Base-by-base conservation (phyloP, 2,113 vertebrate genomes). In the Columba janthina region DNA sequence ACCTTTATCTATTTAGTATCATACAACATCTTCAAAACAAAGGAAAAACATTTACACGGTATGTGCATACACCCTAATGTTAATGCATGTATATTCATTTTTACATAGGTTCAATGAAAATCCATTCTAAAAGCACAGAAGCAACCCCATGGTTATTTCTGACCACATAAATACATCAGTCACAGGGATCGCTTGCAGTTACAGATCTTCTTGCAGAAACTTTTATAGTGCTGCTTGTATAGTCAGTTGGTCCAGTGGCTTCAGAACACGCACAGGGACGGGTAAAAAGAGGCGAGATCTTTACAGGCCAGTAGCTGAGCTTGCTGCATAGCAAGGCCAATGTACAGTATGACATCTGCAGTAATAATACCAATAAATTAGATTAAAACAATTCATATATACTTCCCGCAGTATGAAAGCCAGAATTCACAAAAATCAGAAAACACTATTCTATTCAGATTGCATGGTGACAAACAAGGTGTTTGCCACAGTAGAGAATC, bases 71-170 rank as follows among this genome's bases (percentile, higher is more conserved):
- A 89, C 77, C 70, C 89, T 95, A 88, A 86, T 92, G 96, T 97
- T 98, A 98, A 98, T 96, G 94, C 88, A 96, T 96, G 96, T 97
- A 97, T 98, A 98, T 96, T 98, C 92, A 96, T 93, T 94, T 97
- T 94, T 96, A 98, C 95, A 98, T 36, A 97, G 44, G 78, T 62
- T 97, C 78, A 95, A 29, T 90, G 90, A 97, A 96, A 97, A 60
- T 48, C 32, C 94, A 95, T 93, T 94, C 91, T 96, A 94, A 85
- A 97, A 98, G 98, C 97, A 97, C 94, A 97, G 96, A 97, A 97
- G 97, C 93, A 96, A 91, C 93, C 92, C 90, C 64, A 4, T 57
- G 91, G 74, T 94, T 97, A 95, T 94, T 91, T 94, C 88, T 93
- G 95, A 97, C 97, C 96, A 96, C 92, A 97, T 90, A 98, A 96